Conservation (phyloP, 2,888 invertebrate species). For the Chrysolina oricalcia region DNA sequence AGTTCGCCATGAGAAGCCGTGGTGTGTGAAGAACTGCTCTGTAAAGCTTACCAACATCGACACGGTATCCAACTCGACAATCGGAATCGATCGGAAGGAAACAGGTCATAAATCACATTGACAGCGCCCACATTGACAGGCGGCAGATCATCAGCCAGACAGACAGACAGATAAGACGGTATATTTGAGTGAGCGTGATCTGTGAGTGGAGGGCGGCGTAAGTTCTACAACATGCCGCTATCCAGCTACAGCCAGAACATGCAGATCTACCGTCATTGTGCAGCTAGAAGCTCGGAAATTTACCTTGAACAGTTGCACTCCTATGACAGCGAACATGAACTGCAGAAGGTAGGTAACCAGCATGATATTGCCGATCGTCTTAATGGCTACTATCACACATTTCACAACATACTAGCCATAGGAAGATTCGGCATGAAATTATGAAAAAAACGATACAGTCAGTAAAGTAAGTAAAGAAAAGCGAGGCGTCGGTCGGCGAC, state of each 20-base stretch:
- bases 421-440: constrained; percentile 68
- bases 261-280: constrained; percentile 68
- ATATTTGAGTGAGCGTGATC: constrained; percentile 56
- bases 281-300: constrained; percentile 71
- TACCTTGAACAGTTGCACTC: constrained; percentile 99
- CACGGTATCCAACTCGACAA: constrained; percentile 36
- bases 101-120: constrained; percentile 60
- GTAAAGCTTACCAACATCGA: constrained; percentile 65
- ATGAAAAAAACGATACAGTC: constrained; percentile 68
- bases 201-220: constrained; percentile 58
- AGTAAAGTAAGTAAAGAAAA: constrained; percentile 58
- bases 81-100: constrained; percentile 33
- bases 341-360: constrained; percentile 99
- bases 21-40: constrained; percentile 46
- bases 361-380: constrained; percentile 99
- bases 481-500: constrained; percentile 59
- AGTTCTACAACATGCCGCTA: constrained; percentile 57
- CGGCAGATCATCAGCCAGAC: constrained; percentile 60
- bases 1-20: constrained; percentile 42
- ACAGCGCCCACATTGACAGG: constrained; percentile 63
- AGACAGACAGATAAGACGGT: constrained; percentile 61
- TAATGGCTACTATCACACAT: constrained; percentile 99
- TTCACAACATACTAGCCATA: constrained; percentile 95
- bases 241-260: constrained; percentile 65
- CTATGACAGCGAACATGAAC: constrained; percentile 99